Conservation (phyloP, 2,113 vertebrate species). For the Amphiprion percula region DNA sequence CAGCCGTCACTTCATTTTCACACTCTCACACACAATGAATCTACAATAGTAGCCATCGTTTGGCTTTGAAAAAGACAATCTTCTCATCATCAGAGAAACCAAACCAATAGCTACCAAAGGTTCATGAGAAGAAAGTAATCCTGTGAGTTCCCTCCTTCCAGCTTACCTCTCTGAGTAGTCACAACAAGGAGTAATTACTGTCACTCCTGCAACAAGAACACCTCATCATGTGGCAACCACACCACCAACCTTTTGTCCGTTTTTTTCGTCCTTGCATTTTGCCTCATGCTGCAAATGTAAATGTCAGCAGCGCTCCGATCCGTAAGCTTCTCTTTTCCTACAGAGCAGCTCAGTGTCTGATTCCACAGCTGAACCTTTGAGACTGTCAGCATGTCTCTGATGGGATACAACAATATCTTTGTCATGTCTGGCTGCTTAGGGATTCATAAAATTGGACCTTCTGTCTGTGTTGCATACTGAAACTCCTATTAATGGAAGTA, state of each 20-base stretch:
- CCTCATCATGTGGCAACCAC: conserved; percentile 12
- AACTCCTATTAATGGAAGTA: conserved; percentile 48
- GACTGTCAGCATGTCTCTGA: conserved; percentile 26
- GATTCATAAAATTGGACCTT: conserved; percentile 6
- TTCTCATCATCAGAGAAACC: conserved; percentile 2
- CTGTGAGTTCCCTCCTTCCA: neutral
- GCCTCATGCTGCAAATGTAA: conserved; percentile 33
- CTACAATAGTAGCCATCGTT: conserved; percentile 3
- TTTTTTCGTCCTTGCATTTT: neutral
- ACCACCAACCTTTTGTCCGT: conserved; percentile 11
- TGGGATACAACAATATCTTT: conserved; percentile 44
- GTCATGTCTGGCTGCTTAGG: conserved; percentile 26
- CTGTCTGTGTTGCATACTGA: neutral
- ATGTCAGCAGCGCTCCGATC: conserved; percentile 43
- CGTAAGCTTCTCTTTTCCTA: neutral
- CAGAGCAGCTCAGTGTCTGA: conserved; percentile 33
- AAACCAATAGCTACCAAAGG: too few species aligned
- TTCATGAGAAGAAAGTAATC: neutral
- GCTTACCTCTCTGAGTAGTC: conserved; percentile 13
- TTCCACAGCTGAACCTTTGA: conserved; percentile 38
- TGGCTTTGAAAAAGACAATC: neutral
- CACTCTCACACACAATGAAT: conserved; percentile 18
- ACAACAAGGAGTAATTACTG: conserved; percentile 45
- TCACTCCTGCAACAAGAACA: neutral
- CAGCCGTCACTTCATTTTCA: conserved; percentile 2